Conservation (phyloP, 2,797 vertebrate genomes). For the Enteromius argenteus region DNA sequence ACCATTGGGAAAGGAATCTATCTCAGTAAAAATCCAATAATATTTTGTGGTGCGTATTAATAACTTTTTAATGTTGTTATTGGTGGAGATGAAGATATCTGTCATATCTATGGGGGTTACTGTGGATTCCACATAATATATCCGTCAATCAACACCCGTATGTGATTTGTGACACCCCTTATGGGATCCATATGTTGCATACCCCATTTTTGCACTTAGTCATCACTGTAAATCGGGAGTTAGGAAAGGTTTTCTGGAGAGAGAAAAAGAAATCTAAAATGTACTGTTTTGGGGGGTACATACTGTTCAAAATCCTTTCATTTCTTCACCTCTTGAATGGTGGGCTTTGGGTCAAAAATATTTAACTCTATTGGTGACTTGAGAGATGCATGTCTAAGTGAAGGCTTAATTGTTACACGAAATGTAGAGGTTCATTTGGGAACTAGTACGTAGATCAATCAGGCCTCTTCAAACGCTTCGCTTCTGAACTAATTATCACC, state of each 20-base stretch:
- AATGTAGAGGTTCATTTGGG: constrained; percentile 84
- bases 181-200: neutral
- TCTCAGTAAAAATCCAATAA: neutral
- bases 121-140: neutral
- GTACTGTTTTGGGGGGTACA: neutral
- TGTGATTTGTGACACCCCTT: constrained; percentile 4
- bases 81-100: neutral
- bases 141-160: neutral
- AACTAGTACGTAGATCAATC: constrained; percentile 87
- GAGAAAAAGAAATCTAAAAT: neutral
- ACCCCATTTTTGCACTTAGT: constrained; percentile 3
- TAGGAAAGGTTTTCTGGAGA: neutral
- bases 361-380: constrained; percentile 22
- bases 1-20: neutral
- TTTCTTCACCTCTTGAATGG: neutral
- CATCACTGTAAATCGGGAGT: neutral
- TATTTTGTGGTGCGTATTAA: neutral
- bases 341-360: constrained; percentile 20
- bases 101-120: neutral
- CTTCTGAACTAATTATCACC: constrained; percentile 92
- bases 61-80: neutral
- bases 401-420: constrained; percentile 86
- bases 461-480: constrained; percentile 81
- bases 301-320: neutral
- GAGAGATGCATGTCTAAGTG: constrained; percentile 68